Evolutionary conservation across 1,140 invertebrate genomes (phyloP).

Genomic region (Eueides isabella): DNA sequence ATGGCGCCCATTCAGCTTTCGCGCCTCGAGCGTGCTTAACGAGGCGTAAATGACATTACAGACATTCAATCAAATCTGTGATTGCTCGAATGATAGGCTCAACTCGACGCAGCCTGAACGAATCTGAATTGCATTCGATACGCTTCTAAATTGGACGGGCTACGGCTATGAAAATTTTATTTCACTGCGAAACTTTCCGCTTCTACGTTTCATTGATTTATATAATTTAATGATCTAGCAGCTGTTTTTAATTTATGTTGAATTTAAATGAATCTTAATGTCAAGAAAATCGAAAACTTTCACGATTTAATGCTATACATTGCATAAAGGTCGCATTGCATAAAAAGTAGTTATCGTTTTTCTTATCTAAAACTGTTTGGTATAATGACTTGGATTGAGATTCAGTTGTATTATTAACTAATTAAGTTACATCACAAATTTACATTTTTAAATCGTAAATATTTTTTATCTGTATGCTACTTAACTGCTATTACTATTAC

Average conservation of each 20-base stretch:
- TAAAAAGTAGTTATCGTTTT: conserved; percentile 12
- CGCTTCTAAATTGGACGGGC: conserved; percentile 38
- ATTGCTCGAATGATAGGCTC: conserved; percentile 55
- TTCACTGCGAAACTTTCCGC: conserved; percentile 42
- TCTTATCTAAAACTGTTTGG: not conserved
- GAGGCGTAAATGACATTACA: conserved; percentile 67
- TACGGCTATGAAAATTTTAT: conserved; percentile 48
- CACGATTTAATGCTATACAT: conserved; percentile 8
- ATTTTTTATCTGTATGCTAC: not conserved
- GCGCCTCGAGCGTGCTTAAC: conserved; percentile 63
- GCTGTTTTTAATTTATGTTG: conserved; percentile 28
- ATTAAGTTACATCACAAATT: conserved; percentile 11
- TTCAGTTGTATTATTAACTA: conserved; percentile 2
- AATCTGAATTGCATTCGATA: conserved; percentile 51
- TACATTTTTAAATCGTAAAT: not conserved
- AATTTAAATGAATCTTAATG: conserved; percentile 22
- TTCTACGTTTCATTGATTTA: conserved; percentile 43
- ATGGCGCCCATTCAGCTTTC: conserved; percentile 46
- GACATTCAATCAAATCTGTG: conserved; percentile 66
- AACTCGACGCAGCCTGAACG: conserved; percentile 44
- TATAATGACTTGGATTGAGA: not conserved
- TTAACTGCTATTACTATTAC: not conserved
- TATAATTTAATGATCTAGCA: conserved; percentile 43
- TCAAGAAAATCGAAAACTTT: conserved; percentile 12
- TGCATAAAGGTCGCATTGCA: not conserved